phyloP scores from a whole-genome alignment of 2,888 invertebrate species.

The Sylvicola cinctus region DNA sequence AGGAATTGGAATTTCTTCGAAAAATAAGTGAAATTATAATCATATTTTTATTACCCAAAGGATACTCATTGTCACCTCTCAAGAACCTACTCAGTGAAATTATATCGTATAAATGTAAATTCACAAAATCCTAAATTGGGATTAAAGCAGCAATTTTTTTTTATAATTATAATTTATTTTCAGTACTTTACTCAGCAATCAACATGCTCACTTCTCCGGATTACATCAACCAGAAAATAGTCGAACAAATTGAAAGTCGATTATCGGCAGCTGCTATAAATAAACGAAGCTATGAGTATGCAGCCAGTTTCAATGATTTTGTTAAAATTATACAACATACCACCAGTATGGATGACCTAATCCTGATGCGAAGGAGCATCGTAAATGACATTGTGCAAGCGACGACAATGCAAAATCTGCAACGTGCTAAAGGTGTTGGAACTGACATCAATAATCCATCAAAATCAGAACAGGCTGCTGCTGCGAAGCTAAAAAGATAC shows the following conservation, averaged over 20 bases:
- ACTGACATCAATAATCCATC: constrained; percentile 29
- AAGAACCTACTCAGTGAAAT: constrained; percentile 67
- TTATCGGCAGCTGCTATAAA: constrained; percentile 59
- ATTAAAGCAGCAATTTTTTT: background rate
- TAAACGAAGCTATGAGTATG: constrained; percentile 64
- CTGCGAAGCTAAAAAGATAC: constrained; percentile 64
- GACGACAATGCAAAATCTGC: constrained; percentile 74
- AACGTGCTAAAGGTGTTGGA: constrained; percentile 62
- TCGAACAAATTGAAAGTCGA: constrained; percentile 64
- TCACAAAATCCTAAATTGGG: background rate
- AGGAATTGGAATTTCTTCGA: constrained; percentile 60
- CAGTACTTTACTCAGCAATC: constrained; percentile 38
- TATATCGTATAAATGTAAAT: constrained; percentile 60
- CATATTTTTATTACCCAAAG: constrained; percentile 58
- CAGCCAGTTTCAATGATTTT: constrained; percentile 77
- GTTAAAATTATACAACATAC: constrained; percentile 64
- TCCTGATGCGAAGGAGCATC: constrained; percentile 65
- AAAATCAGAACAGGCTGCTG: constrained; percentile 59
- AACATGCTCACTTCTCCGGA: constrained; percentile 75
- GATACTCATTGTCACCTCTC: constrained; percentile 57
- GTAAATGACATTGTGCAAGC: constrained; percentile 88
- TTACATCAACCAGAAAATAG: constrained; percentile 73
- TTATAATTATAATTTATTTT: background rate
- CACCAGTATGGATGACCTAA: constrained; percentile 61
- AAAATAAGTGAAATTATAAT: constrained; percentile 66